Conservation (phyloP, 2,113 vertebrate genomes). For the Hoplias malabaricus region DNA sequence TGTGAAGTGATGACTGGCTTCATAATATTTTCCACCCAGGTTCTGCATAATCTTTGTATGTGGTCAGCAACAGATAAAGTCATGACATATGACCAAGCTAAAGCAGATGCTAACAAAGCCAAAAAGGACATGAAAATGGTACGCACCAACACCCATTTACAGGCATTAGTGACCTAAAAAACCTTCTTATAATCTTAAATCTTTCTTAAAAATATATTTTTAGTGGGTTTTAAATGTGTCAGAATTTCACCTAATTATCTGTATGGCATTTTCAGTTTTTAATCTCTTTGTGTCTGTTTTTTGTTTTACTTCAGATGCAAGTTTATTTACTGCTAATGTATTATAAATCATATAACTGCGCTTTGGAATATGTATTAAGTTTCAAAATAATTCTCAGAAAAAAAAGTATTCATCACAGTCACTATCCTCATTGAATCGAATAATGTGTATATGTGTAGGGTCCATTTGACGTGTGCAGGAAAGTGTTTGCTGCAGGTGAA, state of each 20-base stretch:
- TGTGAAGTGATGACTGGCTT: not conserved
- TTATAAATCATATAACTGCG: not conserved
- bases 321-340: no score
- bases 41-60: constrained; percentile 97
- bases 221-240: no score
- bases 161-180: no score
- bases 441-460: constrained; percentile 70
- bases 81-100: constrained; percentile 90
- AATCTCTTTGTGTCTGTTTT: not conserved
- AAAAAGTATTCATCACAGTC: not conserved
- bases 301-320: not conserved
- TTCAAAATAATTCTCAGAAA: no score
- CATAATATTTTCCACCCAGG: constrained; percentile 67
- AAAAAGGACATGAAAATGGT: constrained; percentile 93
- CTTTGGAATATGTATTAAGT: not conserved
- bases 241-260: no score
- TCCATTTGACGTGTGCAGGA: constrained; percentile 94
- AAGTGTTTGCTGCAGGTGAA: constrained; percentile 85
- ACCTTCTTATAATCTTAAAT: no score
- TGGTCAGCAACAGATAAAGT: constrained; percentile 89
- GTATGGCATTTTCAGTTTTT: no score
- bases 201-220: no score
- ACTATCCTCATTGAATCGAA: not conserved
- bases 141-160: constrained; percentile 22
- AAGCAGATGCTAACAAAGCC: constrained; percentile 82